Percentiles rank a stretch among this genome's conserved stretches.
These are phyloP conservation scores for Rostratula benghalensis DNA, from an alignment of 2,113 vertebrate genomes.

Conservation along the genomic window DNA sequence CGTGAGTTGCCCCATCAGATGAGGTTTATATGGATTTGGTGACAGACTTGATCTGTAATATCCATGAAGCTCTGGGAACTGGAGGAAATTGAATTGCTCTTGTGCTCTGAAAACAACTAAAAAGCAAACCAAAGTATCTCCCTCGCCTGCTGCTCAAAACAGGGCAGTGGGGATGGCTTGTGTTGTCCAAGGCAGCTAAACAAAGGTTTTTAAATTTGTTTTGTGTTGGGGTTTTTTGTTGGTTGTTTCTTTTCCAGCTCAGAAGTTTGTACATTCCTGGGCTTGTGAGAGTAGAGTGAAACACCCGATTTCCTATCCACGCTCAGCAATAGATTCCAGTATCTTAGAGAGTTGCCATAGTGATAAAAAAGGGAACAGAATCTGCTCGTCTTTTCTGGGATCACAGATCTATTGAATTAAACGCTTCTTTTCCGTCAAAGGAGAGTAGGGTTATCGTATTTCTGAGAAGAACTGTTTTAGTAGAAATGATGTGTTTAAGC, in stretches of 20 bases:
- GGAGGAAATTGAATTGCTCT: neutral
- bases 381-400: constrained; percentile 51
- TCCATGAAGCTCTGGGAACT: neutral
- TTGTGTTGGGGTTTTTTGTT: too few relatives aligned
- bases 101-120: neutral
- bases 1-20: neutral
- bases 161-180: neutral
- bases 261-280: neutral
- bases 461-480: neutral
- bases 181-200: neutral
- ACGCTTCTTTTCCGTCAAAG: constrained; percentile 7
- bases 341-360: constrained; percentile 55
- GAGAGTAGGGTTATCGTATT: neutral
- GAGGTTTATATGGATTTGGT: neutral
- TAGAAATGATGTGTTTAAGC: neutral
- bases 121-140: neutral
- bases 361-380: constrained; percentile 48
- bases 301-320: neutral
- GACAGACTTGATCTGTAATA: neutral
- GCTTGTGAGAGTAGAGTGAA: neutral
- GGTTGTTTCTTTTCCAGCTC: neutral
- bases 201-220: neutral
- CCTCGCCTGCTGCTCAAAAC: neutral
- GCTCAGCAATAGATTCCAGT: neutral
- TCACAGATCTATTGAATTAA: constrained; percentile 51